Evolutionary conservation across 2,113 vertebrate species (phyloP), one percentile per base, ranked within the genome.

Genomic region (Natator depressus): DNA sequence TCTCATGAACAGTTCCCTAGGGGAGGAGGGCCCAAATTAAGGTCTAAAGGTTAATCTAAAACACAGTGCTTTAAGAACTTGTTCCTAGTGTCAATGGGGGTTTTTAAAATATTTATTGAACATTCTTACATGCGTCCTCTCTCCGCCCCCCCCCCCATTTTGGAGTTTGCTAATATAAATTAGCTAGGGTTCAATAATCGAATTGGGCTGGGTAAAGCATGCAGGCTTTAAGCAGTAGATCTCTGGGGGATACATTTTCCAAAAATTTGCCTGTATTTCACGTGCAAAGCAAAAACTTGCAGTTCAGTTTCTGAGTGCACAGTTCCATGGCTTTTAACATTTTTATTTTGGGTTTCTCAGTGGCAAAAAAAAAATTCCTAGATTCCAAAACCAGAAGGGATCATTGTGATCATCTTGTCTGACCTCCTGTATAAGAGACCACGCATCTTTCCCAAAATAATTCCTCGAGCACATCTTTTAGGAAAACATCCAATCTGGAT

Each of bases 11-110:
- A 92, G 93, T 96, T 97, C 97, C 95, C 97, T 80, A 92, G 95
- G 95, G 96, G 96, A 93, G 42, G 79, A 86, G 24, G 93, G 95
- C 96, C 53, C 91, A 93, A 81, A 89, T 69, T 87, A 84, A 95
- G 96, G 97, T 97, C 97, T 94, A 93, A 95, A 92, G 96, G 97
- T 98, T 97, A 97, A 98, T 98, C 90, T 97, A 94, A 98, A 97
- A 96, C 97, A 96, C 95, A 97, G 0, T 88, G 46, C 72, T 94
- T 94, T 96, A 95, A 97, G 87, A 89, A 80, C 49, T 85, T 22
- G 54, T 93, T 94, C 84, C 91, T 82, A 14, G 29, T 95, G 84
- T 95, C 90, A 85, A 59, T 75, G 95, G 90, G 59, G 93, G 82
- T 95, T 84, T 85, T 90, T 10, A 2, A 54, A 91, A 0, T 89